These are phyloP conservation scores for Denticeps clupeoides DNA, from an alignment of 2,797 vertebrate species.

Conservation along the genomic window DNA sequence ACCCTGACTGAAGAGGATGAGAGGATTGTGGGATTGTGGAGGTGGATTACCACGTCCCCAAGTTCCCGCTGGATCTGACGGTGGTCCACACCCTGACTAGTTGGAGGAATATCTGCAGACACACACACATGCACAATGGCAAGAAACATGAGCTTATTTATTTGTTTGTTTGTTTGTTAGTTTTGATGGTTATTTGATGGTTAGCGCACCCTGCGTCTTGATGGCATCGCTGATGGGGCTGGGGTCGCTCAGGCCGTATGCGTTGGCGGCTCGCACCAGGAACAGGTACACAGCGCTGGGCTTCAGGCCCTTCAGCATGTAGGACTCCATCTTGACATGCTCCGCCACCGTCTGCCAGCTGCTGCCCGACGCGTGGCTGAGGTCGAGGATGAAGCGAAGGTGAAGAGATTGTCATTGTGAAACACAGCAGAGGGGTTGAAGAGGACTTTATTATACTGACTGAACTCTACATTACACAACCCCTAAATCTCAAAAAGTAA, in stretches of 20 bases:
- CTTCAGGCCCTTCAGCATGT: slow-evolving; percentile 82
- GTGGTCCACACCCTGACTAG: slow-evolving; percentile 92
- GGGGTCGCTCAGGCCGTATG: slow-evolving; percentile 93
- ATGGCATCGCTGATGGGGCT: slow-evolving; percentile 94
- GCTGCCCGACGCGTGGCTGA: slow-evolving; percentile 89
- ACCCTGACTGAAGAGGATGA: slow-evolving; percentile 92
- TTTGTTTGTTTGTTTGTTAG: neutral
- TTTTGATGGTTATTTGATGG: neutral
- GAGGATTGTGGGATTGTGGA: slow-evolving; percentile 94
- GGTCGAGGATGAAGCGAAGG: no score
- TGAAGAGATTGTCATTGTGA: no score
- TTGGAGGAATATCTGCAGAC: slow-evolving; percentile 82
- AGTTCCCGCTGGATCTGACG: slow-evolving; percentile 90
- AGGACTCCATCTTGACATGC: slow-evolving; percentile 87
- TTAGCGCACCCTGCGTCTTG: slow-evolving; percentile 83
- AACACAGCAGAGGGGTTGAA: no score
- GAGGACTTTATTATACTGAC: no score
- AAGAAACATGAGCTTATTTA: neutral
- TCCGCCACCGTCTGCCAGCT: slow-evolving; percentile 97
- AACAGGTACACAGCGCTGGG: slow-evolving; percentile 95
- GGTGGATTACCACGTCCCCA: slow-evolving; percentile 84
- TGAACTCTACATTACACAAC: no score
- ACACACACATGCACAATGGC: slow-evolving; percentile 18
- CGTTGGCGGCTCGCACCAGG: slow-evolving; percentile 91
- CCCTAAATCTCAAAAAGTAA: no score